Base-by-base conservation (phyloP, 2,888 invertebrate genomes). In the Pimpla rufipes region DNA sequence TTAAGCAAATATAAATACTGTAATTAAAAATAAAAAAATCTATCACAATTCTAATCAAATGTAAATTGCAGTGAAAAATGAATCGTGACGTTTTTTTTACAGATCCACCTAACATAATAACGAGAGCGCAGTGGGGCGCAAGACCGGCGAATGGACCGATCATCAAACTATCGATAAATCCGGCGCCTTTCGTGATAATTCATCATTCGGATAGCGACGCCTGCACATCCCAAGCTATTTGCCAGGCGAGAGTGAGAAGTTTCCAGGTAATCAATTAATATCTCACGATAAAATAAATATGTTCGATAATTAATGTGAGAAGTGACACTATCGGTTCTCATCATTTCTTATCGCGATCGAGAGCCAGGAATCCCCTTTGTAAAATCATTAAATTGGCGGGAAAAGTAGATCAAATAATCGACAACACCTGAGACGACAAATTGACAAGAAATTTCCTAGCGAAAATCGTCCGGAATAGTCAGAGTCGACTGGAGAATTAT, bases 111-210 rank as follows among this genome's bases (percentile, higher is more conserved):
- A 90, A 85, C 2, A 93, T 94, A 64, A 91, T 94, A 64, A 87
- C 88, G 1, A 90, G 94, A 85, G 57, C 86, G 11, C 87, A 91
- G 87, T 94, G 94, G 94, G 93, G 93, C n/a, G 94, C 94, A 11
- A 88, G 87, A 67, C 2, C 82, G 11, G 85, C 93, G 1, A 88
- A 83, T 73, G 45, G 16, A 1, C 10, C 79, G n/a, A 18, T 70
- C 3, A 0, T 57, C 2, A 64, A 85, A 75, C 87, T 90, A 1
- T 13, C n/a, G 5, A 77, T 85, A 29, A 88, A 92, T 86, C 94
- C 94, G 3, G 81, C 90, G 2, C 91, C 93, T 10, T 92, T 92
- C 1, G 91, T 94, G 0, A 86, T 94, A 1, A 90, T 94, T 78
- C 94, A 94, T 88, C 94, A 94, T 85, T 92, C 94, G 2, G 93